Percentiles rank a stretch among this genome's conserved stretches.
Conservation (phyloP, 2,113 vertebrate species). For the Toxostoma redivivum region DNA sequence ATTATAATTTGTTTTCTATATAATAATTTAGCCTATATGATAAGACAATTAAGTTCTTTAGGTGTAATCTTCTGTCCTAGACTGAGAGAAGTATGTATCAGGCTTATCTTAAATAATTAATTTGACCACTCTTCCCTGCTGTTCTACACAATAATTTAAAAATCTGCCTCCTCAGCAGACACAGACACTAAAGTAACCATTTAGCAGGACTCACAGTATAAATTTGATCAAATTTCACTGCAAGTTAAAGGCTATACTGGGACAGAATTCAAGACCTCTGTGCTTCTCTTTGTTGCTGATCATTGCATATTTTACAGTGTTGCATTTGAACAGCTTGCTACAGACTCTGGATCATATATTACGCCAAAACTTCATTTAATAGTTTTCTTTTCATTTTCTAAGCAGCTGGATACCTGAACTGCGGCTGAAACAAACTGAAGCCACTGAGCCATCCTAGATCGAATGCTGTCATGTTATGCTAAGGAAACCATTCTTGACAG, state of each 20-base stretch:
- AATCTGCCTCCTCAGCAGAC: neutral
- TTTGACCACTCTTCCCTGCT: neutral
- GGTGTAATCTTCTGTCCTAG: neutral
- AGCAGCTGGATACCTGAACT: neutral
- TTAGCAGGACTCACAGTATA: neutral
- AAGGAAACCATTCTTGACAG: neutral
- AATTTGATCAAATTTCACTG: neutral
- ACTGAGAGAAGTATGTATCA: neutral
- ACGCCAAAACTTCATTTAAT: neutral
- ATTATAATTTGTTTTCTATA: neutral
- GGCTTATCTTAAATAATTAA: constrained; percentile 17
- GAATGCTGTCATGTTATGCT: neutral
- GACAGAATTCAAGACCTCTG: neutral
- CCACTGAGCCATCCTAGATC: neutral
- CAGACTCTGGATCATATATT: neutral
- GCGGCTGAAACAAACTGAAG: neutral
- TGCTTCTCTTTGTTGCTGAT: neutral
- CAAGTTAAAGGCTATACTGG: neutral
- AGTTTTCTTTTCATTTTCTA: neutral
- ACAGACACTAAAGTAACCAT: neutral
- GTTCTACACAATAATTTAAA: neutral
- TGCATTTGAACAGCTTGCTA: neutral
- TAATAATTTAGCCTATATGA: neutral
- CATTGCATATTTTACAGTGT: neutral
- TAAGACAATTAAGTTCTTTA: neutral